Evolutionary conservation across 92 coral and sea anemone genomes (phyloP).

Genomic region (Parazoanthus darwini): DNA sequence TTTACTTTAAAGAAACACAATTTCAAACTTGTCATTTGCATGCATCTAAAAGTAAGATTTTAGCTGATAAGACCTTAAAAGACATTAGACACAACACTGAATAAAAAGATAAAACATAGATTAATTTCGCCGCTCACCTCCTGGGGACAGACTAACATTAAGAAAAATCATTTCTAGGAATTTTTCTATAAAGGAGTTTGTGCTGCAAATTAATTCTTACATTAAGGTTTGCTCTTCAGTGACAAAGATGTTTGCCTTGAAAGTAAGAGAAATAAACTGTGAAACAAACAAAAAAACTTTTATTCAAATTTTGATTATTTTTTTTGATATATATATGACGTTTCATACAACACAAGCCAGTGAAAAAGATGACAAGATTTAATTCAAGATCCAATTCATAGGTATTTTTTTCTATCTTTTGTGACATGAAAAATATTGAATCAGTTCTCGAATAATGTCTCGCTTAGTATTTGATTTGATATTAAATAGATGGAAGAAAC

Average conservation of each 20-base stretch:
- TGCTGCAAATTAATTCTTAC: not conserved
- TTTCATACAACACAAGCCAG: not conserved
- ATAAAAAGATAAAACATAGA: not conserved
- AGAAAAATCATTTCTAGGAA: not conserved
- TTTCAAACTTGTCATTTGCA: not conserved
- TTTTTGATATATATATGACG: not conserved
- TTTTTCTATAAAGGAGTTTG: not conserved
- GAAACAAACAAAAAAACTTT: slow-evolving; percentile 3
- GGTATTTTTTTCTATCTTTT: slow-evolving; percentile 9
- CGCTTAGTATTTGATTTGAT: slow-evolving; percentile 9
- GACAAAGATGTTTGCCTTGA: slow-evolving; percentile 12
- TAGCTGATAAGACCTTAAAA: slow-evolving; percentile 1
- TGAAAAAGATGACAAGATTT: not conserved
- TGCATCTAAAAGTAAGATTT: slow-evolving; percentile 12
- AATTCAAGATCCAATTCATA: slow-evolving; percentile 9
- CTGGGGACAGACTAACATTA: not conserved
- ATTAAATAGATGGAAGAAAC: slow-evolving; percentile 27
- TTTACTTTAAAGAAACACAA: not conserved
- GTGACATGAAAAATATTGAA: slow-evolving; percentile 12
- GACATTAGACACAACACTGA: slow-evolving; percentile 15
- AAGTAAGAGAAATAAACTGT: slow-evolving; percentile 21
- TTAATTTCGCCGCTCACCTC: not conserved
- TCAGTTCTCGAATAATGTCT: not conserved
- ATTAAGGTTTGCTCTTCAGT: not conserved
- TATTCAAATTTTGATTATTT: slow-evolving; percentile 12